Evolutionary conservation across 2,888 invertebrate species (phyloP), one percentile per base, ranked within the genome.

Genomic region (Eupithecia subfuscata): DNA sequence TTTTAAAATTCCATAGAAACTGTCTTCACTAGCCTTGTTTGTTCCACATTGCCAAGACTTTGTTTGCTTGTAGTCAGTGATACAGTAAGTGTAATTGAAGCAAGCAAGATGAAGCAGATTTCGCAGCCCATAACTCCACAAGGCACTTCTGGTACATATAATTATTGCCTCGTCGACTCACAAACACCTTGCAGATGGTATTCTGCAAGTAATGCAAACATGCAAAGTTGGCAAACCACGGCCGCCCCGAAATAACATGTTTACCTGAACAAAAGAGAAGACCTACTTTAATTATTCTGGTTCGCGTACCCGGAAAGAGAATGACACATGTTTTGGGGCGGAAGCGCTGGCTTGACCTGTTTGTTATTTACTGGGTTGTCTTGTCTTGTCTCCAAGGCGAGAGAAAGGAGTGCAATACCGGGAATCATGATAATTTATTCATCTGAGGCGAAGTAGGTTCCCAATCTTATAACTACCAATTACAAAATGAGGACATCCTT

Each of bases 281-380:
- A 77, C 80, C 78, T 77, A 79, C 74, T 73, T 76, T 64, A 11
- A 56, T 56, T 43, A 63, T 70, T 71, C 70, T 67, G 76, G 77
- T 78, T 60, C 67, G 56, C 16, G 52, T 22, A n/a, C 65, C 65
- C 65, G 37, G 65, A 67, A 67, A 37, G 37, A 67, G 22, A 22
- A 12, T 60, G 60, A 60, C 60, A 60, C 25, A 56, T 60, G 60
- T 60, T 60, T 25, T 6, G 14, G 56, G 9, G 25, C 25, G 34
- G 65, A 67, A 37, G 65, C 12, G 37, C 37, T 37, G 37, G 65
- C 37, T 67, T 67, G 65, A 67, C 65, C 65, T n/a, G 65, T 60
- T 60, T 60, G 60, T 60, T 52, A n/a, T 52, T 22, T 56, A 56
- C 56, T 22, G 56, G 56, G 56, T 22, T 60, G 60, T 60, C 56